Evolutionary conservation across 1,140 invertebrate genomes (phyloP), one percentile per base, ranked within the genome.

Genomic region (Diorhabda sublineata): DNA sequence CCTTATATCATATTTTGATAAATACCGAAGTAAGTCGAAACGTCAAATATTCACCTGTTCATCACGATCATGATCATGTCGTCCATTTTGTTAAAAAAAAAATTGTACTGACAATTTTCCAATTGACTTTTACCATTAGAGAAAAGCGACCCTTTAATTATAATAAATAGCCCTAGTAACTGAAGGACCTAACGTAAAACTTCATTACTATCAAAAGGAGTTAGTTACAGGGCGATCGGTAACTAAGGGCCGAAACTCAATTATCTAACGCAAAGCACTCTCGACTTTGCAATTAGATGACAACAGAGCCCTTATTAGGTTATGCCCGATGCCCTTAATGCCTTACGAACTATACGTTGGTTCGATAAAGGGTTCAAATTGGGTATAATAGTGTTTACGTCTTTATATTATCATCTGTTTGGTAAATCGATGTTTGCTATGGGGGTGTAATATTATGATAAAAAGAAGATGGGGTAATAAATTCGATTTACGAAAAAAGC

Each of bases 211-310:
- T 67, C 66, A 61, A 61, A 65, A 56, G 66, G 45, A 61, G 66
- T 67, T 67, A 61, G 64, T 45, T 59, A 58, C 47, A 57, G 47
- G 47, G 64, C 45, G 66, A 67, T 59, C 66, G 58, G 44, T 67
- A 42, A 67, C 26, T 58, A 67, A 11, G 26, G 64, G 4, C 42
- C 42, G n/a, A 61, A 67, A 67, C 42, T 67, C 66, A 61, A 67
- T 67, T 67, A 67, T 44, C 58, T 59, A 56, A 45, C 43, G 43
- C 58, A 45, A 56, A 67, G 66, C 66, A 61, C 66, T 67, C 66
- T 67, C 66, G 59, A 67, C 66, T 67, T 67, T 44, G 52, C 66
- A 67, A 67, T 67, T 67, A 67, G 42, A n/a, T 42, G 42, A 45
- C 59, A 52, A 67, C 66, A 56, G 66, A 6, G 44, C 42, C 66